phyloP scores from a whole-genome alignment of 1,140 invertebrate species.

The Pseudomyrmex cubaensis region DNA sequence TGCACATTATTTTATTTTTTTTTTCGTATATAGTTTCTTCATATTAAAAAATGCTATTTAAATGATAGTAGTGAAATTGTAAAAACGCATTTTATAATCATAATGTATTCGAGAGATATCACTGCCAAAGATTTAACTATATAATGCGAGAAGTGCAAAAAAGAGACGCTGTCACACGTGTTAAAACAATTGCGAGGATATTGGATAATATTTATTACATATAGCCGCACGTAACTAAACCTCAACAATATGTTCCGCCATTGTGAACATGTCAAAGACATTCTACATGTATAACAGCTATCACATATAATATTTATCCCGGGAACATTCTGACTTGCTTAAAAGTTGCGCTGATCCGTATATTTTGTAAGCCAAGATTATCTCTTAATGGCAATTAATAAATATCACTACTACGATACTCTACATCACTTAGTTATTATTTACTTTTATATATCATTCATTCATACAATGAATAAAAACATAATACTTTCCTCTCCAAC shows the following conservation, averaged over 20 bases:
- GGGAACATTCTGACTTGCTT: conserved; percentile 75
- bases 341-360: conserved; percentile 79
- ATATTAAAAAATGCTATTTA: background rate
- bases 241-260: conserved; percentile 66
- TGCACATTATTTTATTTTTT: background rate
- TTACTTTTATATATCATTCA: no score
- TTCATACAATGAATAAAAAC: no score
- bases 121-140: conserved; percentile 60
- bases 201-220: background rate
- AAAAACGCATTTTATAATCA: conserved; percentile 8
- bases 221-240: conserved; percentile 24
- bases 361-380: conserved; percentile 82
- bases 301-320: conserved; percentile 59
- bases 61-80: conserved; percentile 12
- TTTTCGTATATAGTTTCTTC: background rate
- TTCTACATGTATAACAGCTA: conserved; percentile 49
- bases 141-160: background rate
- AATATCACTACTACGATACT: conserved; percentile 71
- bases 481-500: no score
- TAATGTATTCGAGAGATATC: conserved; percentile 57
- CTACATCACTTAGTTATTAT: background rate
- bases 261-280: conserved; percentile 64
- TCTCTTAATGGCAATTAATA: conserved; percentile 77
- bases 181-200: background rate
- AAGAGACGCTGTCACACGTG: no score